Conservation (phyloP, 2,797 vertebrate genomes). For the Ispidina picta region DNA sequence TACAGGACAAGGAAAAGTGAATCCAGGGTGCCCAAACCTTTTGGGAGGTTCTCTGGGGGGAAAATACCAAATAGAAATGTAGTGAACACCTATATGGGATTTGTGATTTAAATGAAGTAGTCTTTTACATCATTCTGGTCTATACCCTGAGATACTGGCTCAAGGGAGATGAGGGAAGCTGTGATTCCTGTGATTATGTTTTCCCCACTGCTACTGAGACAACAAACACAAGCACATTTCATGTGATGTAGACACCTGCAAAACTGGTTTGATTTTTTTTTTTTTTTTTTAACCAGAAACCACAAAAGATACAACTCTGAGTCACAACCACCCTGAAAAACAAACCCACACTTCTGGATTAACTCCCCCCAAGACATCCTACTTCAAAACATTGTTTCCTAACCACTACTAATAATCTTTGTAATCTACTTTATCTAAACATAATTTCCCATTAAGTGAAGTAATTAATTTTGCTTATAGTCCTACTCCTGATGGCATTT, state of each 20-base stretch:
- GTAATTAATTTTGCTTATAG: conserved; percentile 51
- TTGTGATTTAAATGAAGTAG: not conserved
- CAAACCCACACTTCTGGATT: not conserved
- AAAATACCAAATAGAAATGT: not conserved
- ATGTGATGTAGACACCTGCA: conserved; percentile 24
- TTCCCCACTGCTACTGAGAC: not conserved
- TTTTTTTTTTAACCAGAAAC: not conserved
- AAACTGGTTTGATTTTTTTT: not conserved
- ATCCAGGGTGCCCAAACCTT: not conserved
- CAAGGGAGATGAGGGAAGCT: not conserved
- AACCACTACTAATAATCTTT: conserved; percentile 49
- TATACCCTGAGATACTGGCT: accelerated
- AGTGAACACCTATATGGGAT: not conserved
- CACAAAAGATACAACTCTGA: conserved; percentile 31
- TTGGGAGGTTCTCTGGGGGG: not conserved
- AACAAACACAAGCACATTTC: not conserved
- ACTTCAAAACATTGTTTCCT: conserved; percentile 41
- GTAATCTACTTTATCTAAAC: conserved; percentile 62
- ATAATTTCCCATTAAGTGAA: conserved; percentile 51
- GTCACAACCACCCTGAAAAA: conserved; percentile 40
- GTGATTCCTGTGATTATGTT: not conserved
- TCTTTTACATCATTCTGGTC: not conserved
- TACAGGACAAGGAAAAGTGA: not conserved
- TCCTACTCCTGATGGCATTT: not conserved
- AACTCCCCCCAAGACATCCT: not conserved